Percentiles rank a stretch among this genome's conserved stretches.
phyloP scores from a whole-genome alignment of 2,888 invertebrate species.

The Pollenia labialis region DNA sequence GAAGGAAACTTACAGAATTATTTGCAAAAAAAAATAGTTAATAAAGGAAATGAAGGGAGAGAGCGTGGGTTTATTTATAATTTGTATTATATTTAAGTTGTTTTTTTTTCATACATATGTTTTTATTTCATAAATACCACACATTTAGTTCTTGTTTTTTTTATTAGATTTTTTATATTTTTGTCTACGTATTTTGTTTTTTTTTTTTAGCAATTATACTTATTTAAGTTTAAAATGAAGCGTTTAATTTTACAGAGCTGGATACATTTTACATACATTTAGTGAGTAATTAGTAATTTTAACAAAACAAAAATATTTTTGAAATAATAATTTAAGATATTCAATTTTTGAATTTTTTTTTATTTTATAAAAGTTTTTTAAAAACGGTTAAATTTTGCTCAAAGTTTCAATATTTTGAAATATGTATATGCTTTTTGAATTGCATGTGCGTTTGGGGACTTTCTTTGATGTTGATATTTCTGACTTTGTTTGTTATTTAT shows the following conservation, averaged over 20 bases:
- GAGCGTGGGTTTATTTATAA: constrained; percentile 9
- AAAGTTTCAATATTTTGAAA: neutral
- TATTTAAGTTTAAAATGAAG: constrained; percentile 31
- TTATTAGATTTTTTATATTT: constrained; percentile 32
- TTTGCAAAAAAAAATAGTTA: constrained; percentile 39
- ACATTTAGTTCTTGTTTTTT: constrained; percentile 49
- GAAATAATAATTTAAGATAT: constrained; percentile 19
- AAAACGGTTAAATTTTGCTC: neutral
- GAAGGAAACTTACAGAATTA: constrained; percentile 64
- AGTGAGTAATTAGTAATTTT: constrained; percentile 26
- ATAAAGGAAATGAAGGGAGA: constrained; percentile 70
- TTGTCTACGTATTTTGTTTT: constrained; percentile 39
- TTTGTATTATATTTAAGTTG: constrained; percentile 36
- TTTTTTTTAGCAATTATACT: constrained; percentile 11
- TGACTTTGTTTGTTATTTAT: neutral
- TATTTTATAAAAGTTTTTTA: constrained; percentile 7
- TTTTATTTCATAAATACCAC: constrained; percentile 61
- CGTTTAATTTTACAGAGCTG: constrained; percentile 72
- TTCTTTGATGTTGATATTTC: neutral
- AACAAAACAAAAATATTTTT: neutral
- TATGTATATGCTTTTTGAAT: neutral
- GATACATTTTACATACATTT: constrained; percentile 67
- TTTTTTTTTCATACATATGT: constrained; percentile 28
- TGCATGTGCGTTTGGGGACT: constrained; percentile 32
- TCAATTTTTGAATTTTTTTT: constrained; percentile 66